Evolutionary conservation across 2,113 vertebrate species (phyloP).

Genomic region (Podarcis muralis): DNA sequence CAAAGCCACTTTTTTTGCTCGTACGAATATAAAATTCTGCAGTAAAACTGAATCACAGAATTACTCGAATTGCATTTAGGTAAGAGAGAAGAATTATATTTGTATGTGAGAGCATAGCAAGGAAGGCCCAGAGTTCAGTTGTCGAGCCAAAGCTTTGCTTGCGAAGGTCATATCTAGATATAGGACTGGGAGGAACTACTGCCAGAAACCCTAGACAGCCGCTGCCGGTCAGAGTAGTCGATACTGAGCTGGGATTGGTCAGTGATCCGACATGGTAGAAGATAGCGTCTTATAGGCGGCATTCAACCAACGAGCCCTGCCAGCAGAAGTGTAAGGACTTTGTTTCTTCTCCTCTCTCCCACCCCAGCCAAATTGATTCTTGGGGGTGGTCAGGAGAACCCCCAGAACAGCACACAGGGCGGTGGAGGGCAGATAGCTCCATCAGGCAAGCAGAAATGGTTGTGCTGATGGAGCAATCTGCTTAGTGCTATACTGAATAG

Average conservation of each 20-base stretch:
- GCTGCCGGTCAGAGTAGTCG: background rate
- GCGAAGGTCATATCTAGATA: background rate
- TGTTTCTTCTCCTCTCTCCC: no score
- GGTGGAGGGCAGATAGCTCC: no score
- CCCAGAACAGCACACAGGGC: no score
- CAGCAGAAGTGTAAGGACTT: no score
- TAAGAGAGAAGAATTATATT: conserved; percentile 1
- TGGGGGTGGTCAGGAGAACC: no score
- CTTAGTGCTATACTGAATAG: no score
- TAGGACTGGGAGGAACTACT: background rate
- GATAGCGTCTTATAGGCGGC: background rate
- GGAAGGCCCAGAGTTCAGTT: background rate
- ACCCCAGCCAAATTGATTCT: no score
- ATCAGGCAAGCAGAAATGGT: no score
- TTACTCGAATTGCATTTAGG: background rate
- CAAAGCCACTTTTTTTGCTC: conserved; percentile 7
- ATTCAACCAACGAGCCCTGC: no score
- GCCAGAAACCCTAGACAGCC: background rate
- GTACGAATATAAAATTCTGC: conserved; percentile 27
- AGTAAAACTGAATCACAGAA: background rate
- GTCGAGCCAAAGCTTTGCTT: no score
- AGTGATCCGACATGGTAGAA: background rate
- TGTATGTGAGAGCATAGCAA: background rate
- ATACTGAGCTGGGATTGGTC: background rate
- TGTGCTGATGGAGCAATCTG: no score